Conservation (phyloP, 1,140 invertebrate genomes). For the Monochamus saltuarius region DNA sequence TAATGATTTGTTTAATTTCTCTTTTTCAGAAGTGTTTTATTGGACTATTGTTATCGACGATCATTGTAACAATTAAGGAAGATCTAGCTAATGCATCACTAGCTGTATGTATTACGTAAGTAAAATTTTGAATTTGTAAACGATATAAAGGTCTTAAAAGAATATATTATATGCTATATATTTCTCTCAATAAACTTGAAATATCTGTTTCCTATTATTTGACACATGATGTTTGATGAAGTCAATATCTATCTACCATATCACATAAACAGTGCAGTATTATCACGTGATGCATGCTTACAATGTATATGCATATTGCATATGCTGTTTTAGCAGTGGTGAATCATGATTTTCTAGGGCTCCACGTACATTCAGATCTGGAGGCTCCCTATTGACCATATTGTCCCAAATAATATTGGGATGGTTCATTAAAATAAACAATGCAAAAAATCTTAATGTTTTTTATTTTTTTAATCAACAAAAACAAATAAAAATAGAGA, state of each 20-base stretch:
- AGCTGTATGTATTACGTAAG: slow-evolving; percentile 14
- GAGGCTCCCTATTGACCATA: too few relatives aligned
- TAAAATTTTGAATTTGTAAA: neutral
- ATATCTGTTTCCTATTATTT: neutral
- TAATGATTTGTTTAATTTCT: too few relatives aligned
- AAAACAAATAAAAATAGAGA: too few relatives aligned
- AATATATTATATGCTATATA: neutral
- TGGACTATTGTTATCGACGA: neutral
- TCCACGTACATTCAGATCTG: too few relatives aligned
- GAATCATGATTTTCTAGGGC: too few relatives aligned
- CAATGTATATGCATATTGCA: too few relatives aligned
- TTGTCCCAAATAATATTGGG: too few relatives aligned
- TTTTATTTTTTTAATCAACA: too few relatives aligned
- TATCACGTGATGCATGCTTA: too few relatives aligned
- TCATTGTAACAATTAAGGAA: neutral
- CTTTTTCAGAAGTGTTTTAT: slow-evolving; percentile 3
- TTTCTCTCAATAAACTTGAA: neutral
- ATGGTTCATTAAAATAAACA: too few relatives aligned
- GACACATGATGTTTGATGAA: neutral
- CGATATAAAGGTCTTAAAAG: neutral
- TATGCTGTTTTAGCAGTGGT: too few relatives aligned
- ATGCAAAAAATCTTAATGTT: too few relatives aligned
- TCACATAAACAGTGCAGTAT: neutral
- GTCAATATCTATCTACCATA: neutral
- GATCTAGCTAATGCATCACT: slow-evolving; percentile 3